phyloP scores from a whole-genome alignment of 2,888 invertebrate genomes.

The Alloscopus bannaensis region DNA sequence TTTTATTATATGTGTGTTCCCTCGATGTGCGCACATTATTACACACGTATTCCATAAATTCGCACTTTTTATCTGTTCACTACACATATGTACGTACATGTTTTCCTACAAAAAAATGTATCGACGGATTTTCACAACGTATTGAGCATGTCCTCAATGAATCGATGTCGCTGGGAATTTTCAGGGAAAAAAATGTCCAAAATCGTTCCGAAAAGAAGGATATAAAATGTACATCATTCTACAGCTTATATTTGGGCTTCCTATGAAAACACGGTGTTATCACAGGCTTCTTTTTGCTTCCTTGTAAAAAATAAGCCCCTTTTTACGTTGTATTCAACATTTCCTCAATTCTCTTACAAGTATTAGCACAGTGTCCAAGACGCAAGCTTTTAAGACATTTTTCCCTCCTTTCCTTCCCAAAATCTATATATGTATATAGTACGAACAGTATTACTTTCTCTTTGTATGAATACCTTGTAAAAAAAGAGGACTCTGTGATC shows the following conservation, averaged over 20 bases:
- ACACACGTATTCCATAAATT: constrained; percentile 49
- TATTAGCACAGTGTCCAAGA: not conserved
- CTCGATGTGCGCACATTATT: not conserved
- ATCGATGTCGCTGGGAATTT: constrained; percentile 22
- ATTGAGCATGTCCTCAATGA: constrained; percentile 36
- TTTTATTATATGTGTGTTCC: constrained; percentile 23
- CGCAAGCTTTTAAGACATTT: constrained; percentile 15
- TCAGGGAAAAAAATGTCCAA: not conserved
- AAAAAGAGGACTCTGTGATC: not conserved
- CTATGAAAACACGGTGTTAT: not conserved
- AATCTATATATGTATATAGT: not conserved
- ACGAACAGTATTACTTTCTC: not conserved
- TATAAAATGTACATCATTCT: not conserved
- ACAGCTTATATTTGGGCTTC: not conserved
- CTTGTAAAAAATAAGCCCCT: not conserved
- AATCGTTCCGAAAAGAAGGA: not conserved
- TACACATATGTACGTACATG: constrained; percentile 26
- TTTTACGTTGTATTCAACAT: constrained; percentile 19
- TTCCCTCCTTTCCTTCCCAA: not conserved
- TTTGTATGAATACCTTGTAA: not conserved
- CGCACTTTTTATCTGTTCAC: constrained; percentile 41
- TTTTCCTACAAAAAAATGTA: constrained; percentile 8
- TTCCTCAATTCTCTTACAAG: constrained; percentile 1
- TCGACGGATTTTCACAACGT: not conserved
- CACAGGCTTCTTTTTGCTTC: constrained; percentile 2